Evolutionary conservation across 2,797 vertebrate species (phyloP), one percentile per base, ranked within the genome.

Genomic region (Diplodus puntazzo): DNA sequence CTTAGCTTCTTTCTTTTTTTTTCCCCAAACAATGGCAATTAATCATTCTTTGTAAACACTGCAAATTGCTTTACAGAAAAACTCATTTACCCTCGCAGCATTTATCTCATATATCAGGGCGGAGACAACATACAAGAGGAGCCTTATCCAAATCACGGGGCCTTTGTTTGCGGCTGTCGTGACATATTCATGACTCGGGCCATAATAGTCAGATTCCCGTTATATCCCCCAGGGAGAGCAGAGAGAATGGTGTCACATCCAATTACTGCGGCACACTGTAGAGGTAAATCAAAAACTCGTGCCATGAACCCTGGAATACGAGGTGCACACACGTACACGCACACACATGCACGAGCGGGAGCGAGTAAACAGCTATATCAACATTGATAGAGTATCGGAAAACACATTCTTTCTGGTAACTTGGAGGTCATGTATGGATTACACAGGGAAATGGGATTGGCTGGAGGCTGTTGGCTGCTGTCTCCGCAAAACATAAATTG

Each of bases 201-300:
- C 93, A 92, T 94, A 95, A 94, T 93, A 93, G 93, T 94, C 87
- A 92, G 91, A 94, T 92, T 93, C 89, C 92, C 92, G 91, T 92
- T 92, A 82, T 73, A 87, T 89, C 83, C 93, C 93, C 92, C 74
- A 50, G 92, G 92, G 94, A 91, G 91, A 85, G 86, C 83, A 80
- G 81, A 77, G 91, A 93, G 89, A 91, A 94, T 92, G 92, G 91
- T 95, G 93, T 94, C 93, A 94, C 91, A 93, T 93, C 93, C 93
- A 94, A 94, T 93, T 94, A 94, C 87, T 78, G 90, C 81, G 52
- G 87, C 86, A 88, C 92, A 91, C 86, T 88, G 89, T 92, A 81
- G 90, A 91, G 87, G 92, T 94, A 93, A 94, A 94, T 95, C 92
- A 94, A 92, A 90, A 90, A 89, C 89, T 89, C 34, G 16, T 91